Evolutionary conservation across 2,888 invertebrate species (phyloP), one percentile per base, ranked within the genome.

Genomic region (Rotaria socialis): DNA sequence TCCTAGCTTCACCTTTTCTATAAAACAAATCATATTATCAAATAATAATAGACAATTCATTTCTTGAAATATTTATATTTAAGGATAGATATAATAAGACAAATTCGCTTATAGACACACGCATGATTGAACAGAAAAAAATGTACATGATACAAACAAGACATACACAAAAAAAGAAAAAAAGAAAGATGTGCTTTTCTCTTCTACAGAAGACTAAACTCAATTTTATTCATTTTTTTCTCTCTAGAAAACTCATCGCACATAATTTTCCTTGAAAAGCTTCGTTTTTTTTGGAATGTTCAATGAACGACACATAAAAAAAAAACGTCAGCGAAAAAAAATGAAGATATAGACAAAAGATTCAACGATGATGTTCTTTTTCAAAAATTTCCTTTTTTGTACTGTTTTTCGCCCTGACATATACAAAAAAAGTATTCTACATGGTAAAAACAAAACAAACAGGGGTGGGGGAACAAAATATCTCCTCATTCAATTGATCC

Each of bases 21-120:
- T 50, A 14, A 50, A 50, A 50, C 14, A 50, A 50, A 50, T 50
- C 50, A 14, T 50, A 50, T n/a, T 35, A 35, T 27, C 11, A 67
- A 67, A 67, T 67, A 67, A 67, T 35, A 67, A 41, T 16, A 67
- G 14, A 35, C 19, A 41, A 16, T 35, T 67, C 67, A 67, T 67
- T 67, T 60, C 27, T 60, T 67, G 67, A 67, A 67, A 67, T 67
- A 67, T 67, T 35, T 67, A 67, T 67, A 67, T 67, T 67, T 67
- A 67, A 67, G 67, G 67, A 67, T 67, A 67, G 16, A 67, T 67
- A 67, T 35, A 67, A 35, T 14, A 67, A 67, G 67, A 67, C 67
- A 67, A 67, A 67, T 67, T 67, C 16, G 67, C 67, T 67, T 67
- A 6, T 67, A 67, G 19, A 67, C 67, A 67, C 67, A 67, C 67